Conservation (phyloP, 2,113 vertebrate genomes). For the Pterocles orientalis region DNA sequence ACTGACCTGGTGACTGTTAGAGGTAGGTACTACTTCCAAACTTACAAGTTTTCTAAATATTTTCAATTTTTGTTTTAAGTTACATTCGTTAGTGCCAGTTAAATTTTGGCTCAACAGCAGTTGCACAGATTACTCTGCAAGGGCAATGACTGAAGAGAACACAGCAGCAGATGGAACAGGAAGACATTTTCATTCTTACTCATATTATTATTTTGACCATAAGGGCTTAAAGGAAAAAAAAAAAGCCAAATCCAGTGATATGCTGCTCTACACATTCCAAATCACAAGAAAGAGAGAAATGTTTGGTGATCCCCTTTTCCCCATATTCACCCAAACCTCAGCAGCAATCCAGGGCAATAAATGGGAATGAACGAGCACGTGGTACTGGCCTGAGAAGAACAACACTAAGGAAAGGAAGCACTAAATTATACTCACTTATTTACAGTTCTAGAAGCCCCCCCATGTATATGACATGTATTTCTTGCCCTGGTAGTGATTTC, state of each 20-base stretch:
- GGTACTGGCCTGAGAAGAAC: neutral
- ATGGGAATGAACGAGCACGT: neutral
- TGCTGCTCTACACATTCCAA: neutral
- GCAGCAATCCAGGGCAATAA: neutral
- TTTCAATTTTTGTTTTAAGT: neutral
- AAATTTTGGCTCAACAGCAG: neutral
- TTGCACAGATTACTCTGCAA: neutral
- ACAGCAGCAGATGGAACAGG: neutral
- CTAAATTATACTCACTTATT: neutral
- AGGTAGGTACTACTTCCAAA: conserved; percentile 27
- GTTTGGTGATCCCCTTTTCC: neutral
- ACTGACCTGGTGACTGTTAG: neutral
- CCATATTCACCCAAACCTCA: neutral
- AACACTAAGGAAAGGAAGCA: neutral
- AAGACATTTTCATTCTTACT: neutral
- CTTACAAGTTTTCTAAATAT: conserved; percentile 8
- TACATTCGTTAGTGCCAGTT: neutral
- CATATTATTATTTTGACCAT: neutral
- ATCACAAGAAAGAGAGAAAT: neutral
- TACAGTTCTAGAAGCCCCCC: neutral
- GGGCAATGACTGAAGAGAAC: neutral
- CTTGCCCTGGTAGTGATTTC: neutral
- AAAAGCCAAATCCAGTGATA: neutral
- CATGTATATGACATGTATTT: neutral
- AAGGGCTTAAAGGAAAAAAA: neutral